Percentiles rank a stretch among this genome's conserved stretches.
These are phyloP conservation scores for Tenodera sinensis DNA, from an alignment of 2,888 invertebrate species.

Conservation along the genomic window DNA sequence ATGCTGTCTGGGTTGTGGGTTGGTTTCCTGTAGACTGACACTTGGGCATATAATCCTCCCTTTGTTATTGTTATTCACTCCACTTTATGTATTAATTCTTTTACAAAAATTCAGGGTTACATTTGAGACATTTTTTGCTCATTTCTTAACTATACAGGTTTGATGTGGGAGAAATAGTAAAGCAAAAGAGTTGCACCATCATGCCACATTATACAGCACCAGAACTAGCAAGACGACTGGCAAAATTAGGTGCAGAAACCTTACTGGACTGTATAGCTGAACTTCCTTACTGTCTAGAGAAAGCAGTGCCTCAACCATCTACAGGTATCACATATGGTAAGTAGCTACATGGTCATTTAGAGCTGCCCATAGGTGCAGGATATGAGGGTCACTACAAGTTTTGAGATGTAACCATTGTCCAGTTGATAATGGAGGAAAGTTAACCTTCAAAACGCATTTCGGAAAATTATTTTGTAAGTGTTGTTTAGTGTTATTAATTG, in stretches of 20 bases:
- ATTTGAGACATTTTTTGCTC: not conserved
- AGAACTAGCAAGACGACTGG: slow-evolving; percentile 61
- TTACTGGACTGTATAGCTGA: slow-evolving; percentile 59
- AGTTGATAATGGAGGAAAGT: no score
- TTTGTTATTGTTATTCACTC: no score
- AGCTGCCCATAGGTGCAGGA: no score
- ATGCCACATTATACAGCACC: slow-evolving; percentile 58
- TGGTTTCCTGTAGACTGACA: no score
- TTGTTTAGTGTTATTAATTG: no score
- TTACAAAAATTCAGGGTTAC: not conserved
- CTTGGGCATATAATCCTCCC: no score
- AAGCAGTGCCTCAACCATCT: slow-evolving; percentile 58
- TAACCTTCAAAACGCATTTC: no score
- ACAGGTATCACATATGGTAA: slow-evolving; percentile 68
- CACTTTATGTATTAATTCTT: not conserved
- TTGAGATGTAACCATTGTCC: no score
- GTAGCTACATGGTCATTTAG: not conserved
- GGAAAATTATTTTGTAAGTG: no score
- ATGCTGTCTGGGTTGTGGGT: no score
- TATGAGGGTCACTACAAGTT: no score
- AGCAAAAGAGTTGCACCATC: slow-evolving; percentile 42
- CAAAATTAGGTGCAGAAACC: slow-evolving; percentile 64
- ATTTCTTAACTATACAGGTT: slow-evolving; percentile 48
- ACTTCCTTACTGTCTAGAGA: slow-evolving; percentile 57
- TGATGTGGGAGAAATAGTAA: slow-evolving; percentile 65